Conservation (phyloP, 2,888 invertebrate species). For the Nemapogon koenigi region DNA sequence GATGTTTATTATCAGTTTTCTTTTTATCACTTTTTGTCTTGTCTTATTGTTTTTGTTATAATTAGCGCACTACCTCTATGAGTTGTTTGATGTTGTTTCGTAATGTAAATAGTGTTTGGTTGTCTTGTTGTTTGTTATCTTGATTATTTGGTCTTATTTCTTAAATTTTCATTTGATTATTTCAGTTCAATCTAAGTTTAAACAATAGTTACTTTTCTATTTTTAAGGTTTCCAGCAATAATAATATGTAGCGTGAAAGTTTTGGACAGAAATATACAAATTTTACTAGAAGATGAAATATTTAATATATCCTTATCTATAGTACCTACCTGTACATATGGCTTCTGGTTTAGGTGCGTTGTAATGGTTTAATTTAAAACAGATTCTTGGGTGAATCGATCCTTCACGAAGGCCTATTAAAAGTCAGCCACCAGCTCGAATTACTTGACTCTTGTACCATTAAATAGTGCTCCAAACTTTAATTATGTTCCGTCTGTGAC, state of each 20-base stretch:
- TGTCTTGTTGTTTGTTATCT: conserved; percentile 10
- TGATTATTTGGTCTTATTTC: conserved; percentile 1
- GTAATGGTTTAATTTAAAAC: conserved; percentile 32
- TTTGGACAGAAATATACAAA: no score
- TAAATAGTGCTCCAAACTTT: conserved; percentile 62
- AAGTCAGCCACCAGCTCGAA: conserved; percentile 58
- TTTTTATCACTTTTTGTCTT: conserved; percentile 16
- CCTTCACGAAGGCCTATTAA: conserved; percentile 59
- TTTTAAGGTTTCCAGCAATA: background rate
- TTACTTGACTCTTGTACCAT: conserved; percentile 54
- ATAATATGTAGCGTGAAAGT: background rate
- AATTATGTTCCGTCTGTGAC: conserved; percentile 64
- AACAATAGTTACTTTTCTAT: background rate
- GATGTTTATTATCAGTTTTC: conserved; percentile 17
- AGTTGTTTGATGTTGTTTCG: conserved; percentile 9
- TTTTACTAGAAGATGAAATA: no score
- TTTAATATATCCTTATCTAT: no score
- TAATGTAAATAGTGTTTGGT: conserved; percentile 9
- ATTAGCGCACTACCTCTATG: background rate
- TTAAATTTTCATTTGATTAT: background rate
- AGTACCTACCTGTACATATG: no score
- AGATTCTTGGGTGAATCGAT: conserved; percentile 49
- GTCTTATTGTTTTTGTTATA: background rate
- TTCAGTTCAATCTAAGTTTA: background rate
- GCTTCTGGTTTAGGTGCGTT: conserved; percentile 4